These are phyloP conservation scores for Mellilla xanthometata DNA, from an alignment of 2,888 invertebrate species.

Conservation along the genomic window DNA sequence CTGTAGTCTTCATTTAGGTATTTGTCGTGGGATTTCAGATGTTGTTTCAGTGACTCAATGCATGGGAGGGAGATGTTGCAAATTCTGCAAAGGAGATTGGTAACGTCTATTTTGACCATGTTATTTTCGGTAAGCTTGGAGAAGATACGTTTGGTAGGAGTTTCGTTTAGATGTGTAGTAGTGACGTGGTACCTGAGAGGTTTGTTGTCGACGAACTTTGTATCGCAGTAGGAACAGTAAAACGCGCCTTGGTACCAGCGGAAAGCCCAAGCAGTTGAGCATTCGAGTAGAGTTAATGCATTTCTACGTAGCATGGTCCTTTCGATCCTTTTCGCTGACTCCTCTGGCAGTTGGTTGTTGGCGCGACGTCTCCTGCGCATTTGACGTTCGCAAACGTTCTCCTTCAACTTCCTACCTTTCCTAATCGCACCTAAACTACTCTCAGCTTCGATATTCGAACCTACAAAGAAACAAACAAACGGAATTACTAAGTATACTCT, in stretches of 20 bases:
- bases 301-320: constrained; percentile 75
- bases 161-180: constrained; percentile 47
- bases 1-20: constrained; percentile 50
- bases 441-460: constrained; percentile 54
- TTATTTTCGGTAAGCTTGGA: constrained; percentile 70
- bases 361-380: constrained; percentile 70
- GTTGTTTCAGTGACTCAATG: constrained; percentile 58
- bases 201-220: constrained; percentile 56
- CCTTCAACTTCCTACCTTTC: constrained; percentile 66
- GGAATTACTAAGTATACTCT: too few species aligned
- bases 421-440: constrained; percentile 43
- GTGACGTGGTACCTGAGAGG: constrained; percentile 55
- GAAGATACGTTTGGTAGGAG: constrained; percentile 59
- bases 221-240: constrained; percentile 69
- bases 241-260: constrained; percentile 69
- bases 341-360: constrained; percentile 69
- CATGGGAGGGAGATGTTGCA: constrained; percentile 47
- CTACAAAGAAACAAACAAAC: constrained; percentile 53
- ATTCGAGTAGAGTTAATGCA: constrained; percentile 63
- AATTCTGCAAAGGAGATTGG: constrained; percentile 56
- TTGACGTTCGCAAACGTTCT: constrained; percentile 68
- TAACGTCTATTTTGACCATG: constrained; percentile 71
- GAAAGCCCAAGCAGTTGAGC: constrained; percentile 73
- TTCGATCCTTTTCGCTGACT: constrained; percentile 65
- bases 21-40: constrained; percentile 53